These are phyloP conservation scores for Diaphora mendica DNA, from an alignment of 2,888 invertebrate genomes.

Conservation along the genomic window DNA sequence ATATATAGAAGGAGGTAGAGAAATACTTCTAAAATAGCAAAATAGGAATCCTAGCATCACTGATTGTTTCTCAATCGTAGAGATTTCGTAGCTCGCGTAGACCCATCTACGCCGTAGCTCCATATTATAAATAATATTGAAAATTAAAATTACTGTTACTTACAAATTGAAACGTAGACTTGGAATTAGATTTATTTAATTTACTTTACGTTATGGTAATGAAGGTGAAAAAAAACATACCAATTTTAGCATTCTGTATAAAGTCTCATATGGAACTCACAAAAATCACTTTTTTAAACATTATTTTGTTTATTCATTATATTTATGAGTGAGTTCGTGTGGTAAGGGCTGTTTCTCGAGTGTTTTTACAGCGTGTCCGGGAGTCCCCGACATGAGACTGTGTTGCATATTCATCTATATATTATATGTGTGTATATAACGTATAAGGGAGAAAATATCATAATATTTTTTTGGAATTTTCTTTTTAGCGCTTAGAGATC, in stretches of 20 bases:
- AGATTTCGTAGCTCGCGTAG: slow-evolving; percentile 34
- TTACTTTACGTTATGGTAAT: not conserved
- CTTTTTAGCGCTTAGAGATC: slow-evolving; percentile 4
- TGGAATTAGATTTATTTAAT: not conserved
- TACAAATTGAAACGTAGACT: not conserved
- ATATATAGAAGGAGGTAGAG: not conserved
- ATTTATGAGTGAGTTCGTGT: slow-evolving; percentile 39
- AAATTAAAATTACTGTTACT: not conserved
- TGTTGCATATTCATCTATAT: slow-evolving; percentile 20
- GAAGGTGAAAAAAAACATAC: no score
- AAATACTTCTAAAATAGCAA: not conserved
- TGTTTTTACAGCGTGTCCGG: slow-evolving; percentile 60
- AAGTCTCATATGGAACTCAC: no score
- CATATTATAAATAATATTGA: not conserved
- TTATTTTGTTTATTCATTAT: not conserved
- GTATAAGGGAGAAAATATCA: not conserved
- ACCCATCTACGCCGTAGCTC: slow-evolving; percentile 27
- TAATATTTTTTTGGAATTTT: slow-evolving; percentile 6
- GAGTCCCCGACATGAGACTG: slow-evolving; percentile 42
- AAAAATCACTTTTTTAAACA: no score
- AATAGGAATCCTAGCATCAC: not conserved
- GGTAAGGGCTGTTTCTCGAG: slow-evolving; percentile 49
- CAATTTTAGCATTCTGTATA: no score
- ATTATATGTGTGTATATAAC: not conserved
- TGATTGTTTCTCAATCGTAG: not conserved